Percentiles rank a stretch among this genome's conserved stretches.
phyloP scores from a whole-genome alignment of 2,797 vertebrate species.

The Muscicapa striata region DNA sequence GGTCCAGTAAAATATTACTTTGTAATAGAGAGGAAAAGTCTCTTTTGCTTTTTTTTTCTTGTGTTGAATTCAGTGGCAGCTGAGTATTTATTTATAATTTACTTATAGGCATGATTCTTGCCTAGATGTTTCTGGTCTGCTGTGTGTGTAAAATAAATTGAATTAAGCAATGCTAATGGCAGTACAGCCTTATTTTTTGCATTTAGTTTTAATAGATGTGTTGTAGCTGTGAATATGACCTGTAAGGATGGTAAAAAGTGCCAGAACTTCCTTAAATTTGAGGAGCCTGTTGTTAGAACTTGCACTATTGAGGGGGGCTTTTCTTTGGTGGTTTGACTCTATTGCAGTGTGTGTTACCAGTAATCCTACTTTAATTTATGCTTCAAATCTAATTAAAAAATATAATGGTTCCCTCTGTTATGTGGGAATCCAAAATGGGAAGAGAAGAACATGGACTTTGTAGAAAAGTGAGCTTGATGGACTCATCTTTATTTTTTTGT shows the following conservation, averaged over 20 bases:
- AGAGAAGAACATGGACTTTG: not conserved
- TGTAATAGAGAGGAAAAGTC: not conserved
- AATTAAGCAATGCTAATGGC: not conserved
- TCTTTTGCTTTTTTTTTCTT: not conserved
- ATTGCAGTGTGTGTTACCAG: not conserved
- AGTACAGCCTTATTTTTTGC: not conserved
- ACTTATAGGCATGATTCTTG: not conserved
- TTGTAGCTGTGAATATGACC: not conserved
- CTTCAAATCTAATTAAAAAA: not conserved
- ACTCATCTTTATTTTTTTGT: not conserved
- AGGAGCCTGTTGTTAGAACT: not conserved
- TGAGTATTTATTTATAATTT: not conserved
- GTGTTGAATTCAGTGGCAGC: not conserved
- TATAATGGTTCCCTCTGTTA: not conserved
- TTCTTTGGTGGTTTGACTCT: not conserved
- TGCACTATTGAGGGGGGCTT: accelerated
- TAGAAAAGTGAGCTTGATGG: not conserved
- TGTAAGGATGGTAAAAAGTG: not conserved
- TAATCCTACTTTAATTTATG: not conserved
- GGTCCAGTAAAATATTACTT: not conserved
- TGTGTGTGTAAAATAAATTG: not conserved
- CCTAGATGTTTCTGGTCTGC: not conserved
- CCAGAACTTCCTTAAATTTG: not conserved
- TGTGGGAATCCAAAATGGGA: not conserved
- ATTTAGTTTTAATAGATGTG: not conserved